A percentile compares a stretch with the other conserved stretches of the same genome.
These are phyloP conservation scores for Ephialtes manifestator DNA, from an alignment of 2,888 invertebrate species.

Conservation along the genomic window DNA sequence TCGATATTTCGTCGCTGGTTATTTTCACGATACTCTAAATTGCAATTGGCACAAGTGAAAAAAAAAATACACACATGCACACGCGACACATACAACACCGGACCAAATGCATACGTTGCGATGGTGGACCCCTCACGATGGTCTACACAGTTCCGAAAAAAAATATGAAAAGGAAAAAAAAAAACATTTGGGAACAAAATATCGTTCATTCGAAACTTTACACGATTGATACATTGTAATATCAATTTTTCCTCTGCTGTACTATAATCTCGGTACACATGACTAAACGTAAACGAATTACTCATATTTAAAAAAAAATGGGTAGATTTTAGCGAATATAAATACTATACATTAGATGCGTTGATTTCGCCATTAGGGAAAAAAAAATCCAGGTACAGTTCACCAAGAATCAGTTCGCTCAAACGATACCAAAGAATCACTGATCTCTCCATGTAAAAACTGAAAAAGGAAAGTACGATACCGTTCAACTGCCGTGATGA, in stretches of 20 bases:
- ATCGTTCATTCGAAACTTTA: conserved; percentile 57
- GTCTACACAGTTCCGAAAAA: conserved; percentile 53
- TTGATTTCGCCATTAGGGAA: conserved; percentile 37
- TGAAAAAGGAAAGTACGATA: conserved; percentile 15
- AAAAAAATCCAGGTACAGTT: conserved; percentile 49
- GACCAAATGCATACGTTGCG: conserved; percentile 65
- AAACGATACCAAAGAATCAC: conserved; percentile 76
- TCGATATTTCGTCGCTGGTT: conserved; percentile 33
- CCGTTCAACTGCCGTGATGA: conserved; percentile 32
- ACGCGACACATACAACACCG: conserved; percentile 45
- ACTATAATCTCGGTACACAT: conserved; percentile 44
- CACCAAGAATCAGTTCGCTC: conserved; percentile 75
- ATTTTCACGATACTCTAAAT: conserved; percentile 25
- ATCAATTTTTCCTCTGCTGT: conserved; percentile 39
- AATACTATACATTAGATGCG: conserved; percentile 34
- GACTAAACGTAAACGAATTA: conserved; percentile 38
- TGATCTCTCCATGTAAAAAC: conserved; percentile 67
- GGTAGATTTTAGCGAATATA: conserved; percentile 48
- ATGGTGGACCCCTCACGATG: conserved; percentile 50
- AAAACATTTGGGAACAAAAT: conserved; percentile 57
- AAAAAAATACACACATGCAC: conserved; percentile 16
- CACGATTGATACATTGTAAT: conserved; percentile 54
- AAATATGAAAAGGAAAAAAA: conserved; percentile 12
- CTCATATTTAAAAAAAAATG: conserved; percentile 27
- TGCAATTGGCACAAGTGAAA: conserved; percentile 51